phyloP scores from a whole-genome alignment of 2,888 invertebrate genomes.

The Netelia inedita region DNA sequence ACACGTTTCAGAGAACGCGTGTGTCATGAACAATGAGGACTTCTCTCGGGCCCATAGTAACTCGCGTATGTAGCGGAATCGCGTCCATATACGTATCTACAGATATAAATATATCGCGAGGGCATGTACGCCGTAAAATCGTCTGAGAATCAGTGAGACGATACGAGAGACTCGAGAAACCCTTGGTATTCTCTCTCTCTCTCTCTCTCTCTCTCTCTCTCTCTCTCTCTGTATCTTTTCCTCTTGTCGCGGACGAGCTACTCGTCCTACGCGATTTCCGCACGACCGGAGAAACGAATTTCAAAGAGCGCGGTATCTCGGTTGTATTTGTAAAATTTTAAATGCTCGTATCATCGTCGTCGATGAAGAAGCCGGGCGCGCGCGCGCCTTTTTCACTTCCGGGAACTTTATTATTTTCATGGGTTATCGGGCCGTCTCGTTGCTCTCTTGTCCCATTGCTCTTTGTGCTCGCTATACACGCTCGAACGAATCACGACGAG shows the following conservation, averaged over 20 bases:
- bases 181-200: not conserved
- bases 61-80: conserved; percentile 34
- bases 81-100: conserved; percentile 5
- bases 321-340: no score
- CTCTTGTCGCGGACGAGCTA: conserved; percentile 6
- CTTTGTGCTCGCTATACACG: no score
- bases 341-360: no score
- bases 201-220: conserved; percentile 9
- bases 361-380: no score
- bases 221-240: not conserved
- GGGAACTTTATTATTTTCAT: not conserved
- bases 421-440: no score
- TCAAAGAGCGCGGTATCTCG: not conserved
- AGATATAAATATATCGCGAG: not conserved
- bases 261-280: conserved; percentile 40
- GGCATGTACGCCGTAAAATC: conserved; percentile 13
- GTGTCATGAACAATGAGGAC: conserved; percentile 71
- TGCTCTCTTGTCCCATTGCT: no score
- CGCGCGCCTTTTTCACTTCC: not conserved
- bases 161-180: conserved; percentile 1
- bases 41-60: conserved; percentile 41
- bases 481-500: not conserved
- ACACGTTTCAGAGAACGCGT: conserved; percentile 74
- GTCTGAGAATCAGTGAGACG: conserved; percentile 42
- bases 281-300: not conserved